Evolutionary conservation across 2,888 invertebrate species (phyloP).

Genomic region (Drepana falcataria): DNA sequence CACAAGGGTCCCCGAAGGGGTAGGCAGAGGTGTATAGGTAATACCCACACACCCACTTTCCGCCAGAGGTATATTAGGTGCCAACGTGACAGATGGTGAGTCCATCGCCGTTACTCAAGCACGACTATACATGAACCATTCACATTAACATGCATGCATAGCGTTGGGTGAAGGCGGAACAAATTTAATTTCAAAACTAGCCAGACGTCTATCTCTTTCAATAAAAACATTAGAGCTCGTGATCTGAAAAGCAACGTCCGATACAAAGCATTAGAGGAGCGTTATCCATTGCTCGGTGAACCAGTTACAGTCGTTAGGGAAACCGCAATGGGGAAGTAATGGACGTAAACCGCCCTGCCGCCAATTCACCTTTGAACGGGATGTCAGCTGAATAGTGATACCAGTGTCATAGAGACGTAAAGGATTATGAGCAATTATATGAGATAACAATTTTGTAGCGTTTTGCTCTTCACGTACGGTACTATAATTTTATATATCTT

Average conservation of each 20-base stretch:
- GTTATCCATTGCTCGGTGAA: slow-evolving; percentile 5
- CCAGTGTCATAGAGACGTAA: slow-evolving; percentile 25
- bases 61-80: too few relatives aligned
- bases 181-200: background rate
- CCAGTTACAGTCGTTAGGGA: background rate
- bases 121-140: too few relatives aligned
- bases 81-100: too few relatives aligned
- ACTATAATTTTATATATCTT: too few relatives aligned
- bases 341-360: slow-evolving; percentile 37
- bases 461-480: too few relatives aligned
- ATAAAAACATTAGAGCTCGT: background rate
- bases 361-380: slow-evolving; percentile 48
- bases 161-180: too few relatives aligned
- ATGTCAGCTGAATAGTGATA: slow-evolving; percentile 47
- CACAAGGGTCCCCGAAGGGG: too few relatives aligned
- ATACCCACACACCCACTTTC: too few relatives aligned
- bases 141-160: too few relatives aligned
- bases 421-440: slow-evolving; percentile 4
- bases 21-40: too few relatives aligned
- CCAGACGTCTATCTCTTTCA: background rate
- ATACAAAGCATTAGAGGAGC: background rate
- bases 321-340: slow-evolving; percentile 22
- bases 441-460: background rate
- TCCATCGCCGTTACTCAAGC: too few relatives aligned
- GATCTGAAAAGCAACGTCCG: background rate